Conservation (phyloP, 2,113 vertebrate genomes). For the Xyliphius kryptos region DNA sequence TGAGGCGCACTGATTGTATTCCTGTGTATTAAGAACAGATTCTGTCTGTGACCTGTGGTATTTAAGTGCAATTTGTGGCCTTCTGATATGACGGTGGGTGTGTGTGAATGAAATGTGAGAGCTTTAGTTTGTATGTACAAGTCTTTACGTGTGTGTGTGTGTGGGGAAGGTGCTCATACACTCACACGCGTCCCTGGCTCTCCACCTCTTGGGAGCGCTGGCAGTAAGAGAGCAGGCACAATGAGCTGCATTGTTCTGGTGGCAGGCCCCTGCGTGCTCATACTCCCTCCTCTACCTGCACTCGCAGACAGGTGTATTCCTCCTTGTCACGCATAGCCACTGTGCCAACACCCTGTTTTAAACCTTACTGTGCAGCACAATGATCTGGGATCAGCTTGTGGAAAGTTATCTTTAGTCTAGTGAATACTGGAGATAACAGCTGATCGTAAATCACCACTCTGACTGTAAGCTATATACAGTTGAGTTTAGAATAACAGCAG, state of each 20-base stretch:
- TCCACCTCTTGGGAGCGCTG: conserved; percentile 58
- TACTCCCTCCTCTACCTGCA: conserved; percentile 64
- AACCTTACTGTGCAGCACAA: conserved; percentile 1
- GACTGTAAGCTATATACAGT: too few species aligned
- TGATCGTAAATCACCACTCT: too few species aligned
- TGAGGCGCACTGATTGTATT: too few species aligned
- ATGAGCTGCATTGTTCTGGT: conserved; percentile 74
- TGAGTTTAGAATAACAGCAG: too few species aligned
- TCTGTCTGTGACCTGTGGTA: conserved; percentile 59
- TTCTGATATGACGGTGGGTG: conserved; percentile 50
- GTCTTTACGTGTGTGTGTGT: conserved; percentile 26
- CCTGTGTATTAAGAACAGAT: conserved; percentile 67
- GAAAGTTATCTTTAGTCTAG: too few species aligned
- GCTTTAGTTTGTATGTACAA: conserved; percentile 20
- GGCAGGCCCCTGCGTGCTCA: conserved; percentile 75
- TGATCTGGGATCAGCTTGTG: too few species aligned
- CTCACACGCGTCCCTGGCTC: conserved; percentile 62
- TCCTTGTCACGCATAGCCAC: conserved; percentile 68
- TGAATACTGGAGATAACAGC: too few species aligned
- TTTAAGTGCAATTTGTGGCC: conserved; percentile 59
- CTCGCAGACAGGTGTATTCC: conserved; percentile 80
- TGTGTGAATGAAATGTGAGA: conserved; percentile 37
- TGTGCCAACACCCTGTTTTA: conserved; percentile 47
- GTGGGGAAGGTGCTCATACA: conserved; percentile 16
- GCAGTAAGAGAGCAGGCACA: conserved; percentile 66